Conservation (phyloP, 2,113 vertebrate genomes). For the Pontoporia blainvillei region DNA sequence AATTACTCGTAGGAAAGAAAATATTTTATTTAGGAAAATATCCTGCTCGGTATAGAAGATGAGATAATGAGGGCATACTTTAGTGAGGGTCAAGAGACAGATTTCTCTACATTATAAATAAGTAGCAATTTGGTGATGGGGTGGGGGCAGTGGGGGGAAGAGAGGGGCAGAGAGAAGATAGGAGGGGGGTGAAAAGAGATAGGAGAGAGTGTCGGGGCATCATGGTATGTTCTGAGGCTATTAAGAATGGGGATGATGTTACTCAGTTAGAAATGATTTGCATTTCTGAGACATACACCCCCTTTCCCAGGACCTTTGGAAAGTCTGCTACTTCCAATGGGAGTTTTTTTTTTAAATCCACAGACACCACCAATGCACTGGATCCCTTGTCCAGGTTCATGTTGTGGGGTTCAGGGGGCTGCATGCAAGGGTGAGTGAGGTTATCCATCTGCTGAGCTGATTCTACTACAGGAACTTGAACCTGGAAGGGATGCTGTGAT, state of each 20-base stretch:
- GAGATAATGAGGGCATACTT: background rate
- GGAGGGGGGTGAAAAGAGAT: background rate
- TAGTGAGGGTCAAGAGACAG: background rate
- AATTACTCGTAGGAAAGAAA: background rate
- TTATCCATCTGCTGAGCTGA: background rate
- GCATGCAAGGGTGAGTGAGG: background rate
- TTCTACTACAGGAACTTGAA: background rate
- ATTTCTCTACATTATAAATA: background rate
- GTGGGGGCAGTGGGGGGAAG: background rate
- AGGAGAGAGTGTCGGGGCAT: background rate
- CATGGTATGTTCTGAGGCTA: background rate
- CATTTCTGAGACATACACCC: background rate
- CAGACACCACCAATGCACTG: background rate
- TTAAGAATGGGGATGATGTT: background rate
- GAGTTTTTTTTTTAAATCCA: background rate
- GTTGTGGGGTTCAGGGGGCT: too few species aligned
- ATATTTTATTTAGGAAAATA: slow-evolving; percentile 12
- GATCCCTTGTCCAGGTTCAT: too few species aligned
- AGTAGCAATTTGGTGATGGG: background rate
- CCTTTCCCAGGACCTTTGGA: background rate
- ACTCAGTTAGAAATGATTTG: background rate
- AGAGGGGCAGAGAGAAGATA: background rate
- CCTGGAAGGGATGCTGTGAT: background rate
- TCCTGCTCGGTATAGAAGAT: background rate
- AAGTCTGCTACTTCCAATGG: background rate